Conservation (phyloP, 2,797 vertebrate genomes). For the Pteropus rufus region DNA sequence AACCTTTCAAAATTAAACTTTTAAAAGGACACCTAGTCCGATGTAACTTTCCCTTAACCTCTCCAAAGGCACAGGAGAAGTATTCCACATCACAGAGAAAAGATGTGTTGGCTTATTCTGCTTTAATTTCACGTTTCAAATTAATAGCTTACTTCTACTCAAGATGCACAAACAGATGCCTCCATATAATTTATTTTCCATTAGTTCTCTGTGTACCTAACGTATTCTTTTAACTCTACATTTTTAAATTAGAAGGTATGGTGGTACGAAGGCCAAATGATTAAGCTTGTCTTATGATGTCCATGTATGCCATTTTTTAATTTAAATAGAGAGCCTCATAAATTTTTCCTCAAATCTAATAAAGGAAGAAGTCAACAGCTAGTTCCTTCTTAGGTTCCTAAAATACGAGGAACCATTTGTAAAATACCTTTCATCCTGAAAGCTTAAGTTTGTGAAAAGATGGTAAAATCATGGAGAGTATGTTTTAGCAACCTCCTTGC, state of each 20-base stretch:
- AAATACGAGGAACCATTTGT: not conserved
- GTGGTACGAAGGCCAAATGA: conserved; percentile 49
- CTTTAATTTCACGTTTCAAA: conserved; percentile 54
- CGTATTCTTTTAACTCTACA: conserved; percentile 18
- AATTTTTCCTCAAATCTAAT: not conserved
- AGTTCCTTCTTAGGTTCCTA: not conserved
- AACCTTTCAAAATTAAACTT: conserved; percentile 70
- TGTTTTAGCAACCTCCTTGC: not conserved
- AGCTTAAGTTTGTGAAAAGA: conserved; percentile 27
- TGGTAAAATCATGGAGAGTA: not conserved
- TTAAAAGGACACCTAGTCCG: conserved; percentile 67
- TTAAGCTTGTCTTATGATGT: conserved; percentile 30
- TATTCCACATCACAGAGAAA: conserved; percentile 45
- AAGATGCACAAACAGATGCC: conserved; percentile 47
- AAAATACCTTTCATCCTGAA: conserved; percentile 19
- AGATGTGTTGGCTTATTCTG: conserved; percentile 23
- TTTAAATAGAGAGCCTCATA: conserved; percentile 27
- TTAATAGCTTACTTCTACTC: conserved; percentile 37
- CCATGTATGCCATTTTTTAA: not conserved
- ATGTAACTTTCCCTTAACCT: conserved; percentile 68
- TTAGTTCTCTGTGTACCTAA: conserved; percentile 51
- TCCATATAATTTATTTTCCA: conserved; percentile 19
- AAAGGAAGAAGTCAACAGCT: conserved; percentile 5
- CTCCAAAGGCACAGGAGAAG: not conserved
- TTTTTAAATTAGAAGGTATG: conserved; percentile 43